Conservation (phyloP, 2,797 vertebrate species). For the Anniella stebbinsi region DNA sequence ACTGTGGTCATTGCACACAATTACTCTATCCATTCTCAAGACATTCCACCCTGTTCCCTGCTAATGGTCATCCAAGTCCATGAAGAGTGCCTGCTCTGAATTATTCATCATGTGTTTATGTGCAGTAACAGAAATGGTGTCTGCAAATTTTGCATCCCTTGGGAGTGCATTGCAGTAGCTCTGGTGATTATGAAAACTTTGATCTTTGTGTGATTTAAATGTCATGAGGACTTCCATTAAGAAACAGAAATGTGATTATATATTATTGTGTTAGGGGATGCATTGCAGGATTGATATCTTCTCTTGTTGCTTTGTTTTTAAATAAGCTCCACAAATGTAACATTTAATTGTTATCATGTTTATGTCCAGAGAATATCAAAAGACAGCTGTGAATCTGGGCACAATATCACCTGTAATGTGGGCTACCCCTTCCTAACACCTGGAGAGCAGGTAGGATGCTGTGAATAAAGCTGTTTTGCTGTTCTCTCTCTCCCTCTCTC, state of each 20-base stretch:
- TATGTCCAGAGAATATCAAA: constrained; percentile 84
- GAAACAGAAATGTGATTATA: background rate
- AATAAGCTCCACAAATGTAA: background rate
- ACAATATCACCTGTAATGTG: constrained; percentile 88
- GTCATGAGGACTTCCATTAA: background rate
- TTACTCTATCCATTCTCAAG: no score
- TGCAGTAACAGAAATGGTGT: no score
- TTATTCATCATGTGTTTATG: no score
- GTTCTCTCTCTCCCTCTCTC: background rate
- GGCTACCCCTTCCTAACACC: constrained; percentile 93
- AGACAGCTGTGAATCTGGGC: constrained; percentile 84
- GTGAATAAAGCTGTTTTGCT: background rate
- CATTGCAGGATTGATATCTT: background rate
- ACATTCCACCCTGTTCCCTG: no score
- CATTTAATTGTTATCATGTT: constrained; percentile 25
- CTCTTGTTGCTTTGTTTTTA: background rate
- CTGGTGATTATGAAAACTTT: background rate
- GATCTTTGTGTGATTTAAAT: background rate
- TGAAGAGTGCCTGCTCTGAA: no score
- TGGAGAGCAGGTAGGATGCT: constrained; percentile 80
- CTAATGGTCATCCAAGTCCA: no score
- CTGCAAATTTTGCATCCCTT: no score
- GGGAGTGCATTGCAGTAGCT: no score
- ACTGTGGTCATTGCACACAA: no score
- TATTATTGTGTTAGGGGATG: background rate